Base-by-base conservation (phyloP, 1,140 invertebrate species). In the Copidosoma floridanum region DNA sequence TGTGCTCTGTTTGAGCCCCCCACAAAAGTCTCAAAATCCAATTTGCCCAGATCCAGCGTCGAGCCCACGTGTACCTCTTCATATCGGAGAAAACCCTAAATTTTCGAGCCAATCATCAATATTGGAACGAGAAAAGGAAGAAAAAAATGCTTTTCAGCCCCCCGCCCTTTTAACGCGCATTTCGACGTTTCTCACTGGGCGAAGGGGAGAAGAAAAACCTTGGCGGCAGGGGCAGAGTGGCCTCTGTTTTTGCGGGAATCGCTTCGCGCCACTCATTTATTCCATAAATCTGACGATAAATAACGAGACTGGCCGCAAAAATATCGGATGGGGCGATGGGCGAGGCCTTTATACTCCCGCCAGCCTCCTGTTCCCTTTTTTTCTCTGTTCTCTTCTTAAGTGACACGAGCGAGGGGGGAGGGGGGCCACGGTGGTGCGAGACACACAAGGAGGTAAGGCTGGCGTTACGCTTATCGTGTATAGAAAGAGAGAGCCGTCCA, bases 261-360 rank as follows among this genome's bases (percentile, higher is more conserved):
- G 55, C 35, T 40, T 46, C 66, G 65, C 63, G 65, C 70, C 73
- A 75, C 73, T 78, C 76, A 74, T 77, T 79, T 79, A 78, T 80
- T 80, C 77, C 75, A 80, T 79, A 80, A 80, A 78, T 80, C 77
- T 79, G 76, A 72, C 73, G 69, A 80, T 80, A 80, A 80, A 80
- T 80, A 78, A 80, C 72, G 69, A 66, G 70, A 68, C n/a, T n/a
- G n/a, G n/a, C n/a, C n/a, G n/a, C n/a, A n/a, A n/a, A 16, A 73
- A 76, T 75, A 74, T 77, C 77, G 70, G 72, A 72, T 72, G 52
- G 69, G n/a, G n/a, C n/a, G n/a, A n/a, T n/a, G n/a, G n/a, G n/a
- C n/a, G n/a, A n/a, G n/a, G n/a, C n/a, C n/a, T n/a, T n/a, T n/a
- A n/a, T n/a, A n/a, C n/a, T n/a, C n/a, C 60, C 58, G 60, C 55